phyloP scores from a whole-genome alignment of 2,888 invertebrate genomes.

The Epiblema foenella region DNA sequence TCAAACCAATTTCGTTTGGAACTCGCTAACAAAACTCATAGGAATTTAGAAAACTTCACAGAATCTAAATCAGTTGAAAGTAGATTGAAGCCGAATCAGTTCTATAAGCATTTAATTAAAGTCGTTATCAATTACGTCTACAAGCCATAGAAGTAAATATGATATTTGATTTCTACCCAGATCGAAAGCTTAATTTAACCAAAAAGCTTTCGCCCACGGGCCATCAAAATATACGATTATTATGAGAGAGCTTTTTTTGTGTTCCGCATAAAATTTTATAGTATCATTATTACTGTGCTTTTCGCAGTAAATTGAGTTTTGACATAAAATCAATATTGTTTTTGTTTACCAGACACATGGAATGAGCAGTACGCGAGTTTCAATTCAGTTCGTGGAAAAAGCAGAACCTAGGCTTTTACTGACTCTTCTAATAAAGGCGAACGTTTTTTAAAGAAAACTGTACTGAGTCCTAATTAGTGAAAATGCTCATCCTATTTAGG shows the following conservation, averaged over 20 bases:
- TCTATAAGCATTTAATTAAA: neutral
- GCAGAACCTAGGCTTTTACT: too few relatives aligned
- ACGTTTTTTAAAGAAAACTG: too few relatives aligned
- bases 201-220: constrained; percentile 48
- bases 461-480: too few relatives aligned
- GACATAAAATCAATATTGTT: neutral
- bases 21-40: too few relatives aligned
- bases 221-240: constrained; percentile 52
- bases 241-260: constrained; percentile 33
- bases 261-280: constrained; percentile 37
- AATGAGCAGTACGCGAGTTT: too few relatives aligned
- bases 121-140: neutral
- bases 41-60: too few relatives aligned
- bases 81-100: neutral
- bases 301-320: constrained; percentile 17
- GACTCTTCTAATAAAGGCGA: too few relatives aligned
- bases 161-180: constrained; percentile 28
- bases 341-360: too few relatives aligned
- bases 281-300: constrained; percentile 25
- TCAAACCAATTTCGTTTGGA: too few relatives aligned
- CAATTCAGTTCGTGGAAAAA: too few relatives aligned
- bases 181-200: constrained; percentile 43
- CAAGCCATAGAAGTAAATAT: constrained; percentile 19
- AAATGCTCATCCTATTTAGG: too few relatives aligned
- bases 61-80: too few relatives aligned